Percentiles rank a stretch among this genome's conserved stretches.
Conservation (phyloP, 2,797 vertebrate genomes). For the Gastrophryne carolinensis region DNA sequence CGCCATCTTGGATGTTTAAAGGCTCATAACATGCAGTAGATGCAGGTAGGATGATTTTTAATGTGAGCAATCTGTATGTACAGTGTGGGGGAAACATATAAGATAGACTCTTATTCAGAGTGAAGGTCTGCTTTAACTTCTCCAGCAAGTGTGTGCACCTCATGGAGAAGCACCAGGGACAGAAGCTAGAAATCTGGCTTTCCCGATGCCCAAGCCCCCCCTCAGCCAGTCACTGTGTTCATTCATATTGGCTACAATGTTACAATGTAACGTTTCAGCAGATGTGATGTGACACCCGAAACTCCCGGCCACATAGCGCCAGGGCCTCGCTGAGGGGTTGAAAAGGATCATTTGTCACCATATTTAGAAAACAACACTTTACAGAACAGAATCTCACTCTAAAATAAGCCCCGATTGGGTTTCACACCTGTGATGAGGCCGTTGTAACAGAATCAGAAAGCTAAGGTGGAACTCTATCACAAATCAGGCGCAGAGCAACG, state of each 20-base stretch:
- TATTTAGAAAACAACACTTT: not conserved
- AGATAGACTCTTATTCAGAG: too few species aligned
- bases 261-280: constrained; percentile 31
- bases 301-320: not conserved
- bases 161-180: too few species aligned
- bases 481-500: not conserved
- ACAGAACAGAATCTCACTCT: not conserved
- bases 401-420: not conserved
- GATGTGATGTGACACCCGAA: not conserved
- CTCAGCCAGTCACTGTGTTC: not conserved
- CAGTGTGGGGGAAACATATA: too few species aligned
- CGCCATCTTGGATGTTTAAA: too few species aligned
- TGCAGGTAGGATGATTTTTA: too few species aligned
- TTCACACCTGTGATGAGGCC: not conserved
- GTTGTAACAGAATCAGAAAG: too few species aligned
- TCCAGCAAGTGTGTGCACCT: too few species aligned
- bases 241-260: constrained; percentile 47
- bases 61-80: too few species aligned
- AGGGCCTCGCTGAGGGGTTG: not conserved
- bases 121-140: too few species aligned
- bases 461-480: not conserved
- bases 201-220: too few species aligned
- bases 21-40: too few species aligned
- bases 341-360: not conserved
- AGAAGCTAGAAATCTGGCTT: too few species aligned